Conservation (phyloP, 2,113 vertebrate genomes). For the Lucifuga dentata region DNA sequence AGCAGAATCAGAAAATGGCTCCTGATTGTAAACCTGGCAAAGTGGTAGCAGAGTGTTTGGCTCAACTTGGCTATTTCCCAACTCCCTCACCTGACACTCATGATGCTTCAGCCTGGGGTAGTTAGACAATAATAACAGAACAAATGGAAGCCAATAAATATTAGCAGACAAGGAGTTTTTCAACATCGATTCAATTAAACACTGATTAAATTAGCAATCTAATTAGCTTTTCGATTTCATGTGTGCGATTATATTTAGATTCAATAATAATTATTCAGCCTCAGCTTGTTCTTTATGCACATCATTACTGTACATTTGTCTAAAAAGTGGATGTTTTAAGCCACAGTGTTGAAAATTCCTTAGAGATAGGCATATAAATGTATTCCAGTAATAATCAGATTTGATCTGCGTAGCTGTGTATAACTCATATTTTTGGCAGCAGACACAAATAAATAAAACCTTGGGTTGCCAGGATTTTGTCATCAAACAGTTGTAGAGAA, state of each 20-base stretch:
- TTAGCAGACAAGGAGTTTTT: slow-evolving; percentile 56
- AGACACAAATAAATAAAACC: slow-evolving; percentile 58
- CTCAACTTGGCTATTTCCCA: slow-evolving; percentile 59
- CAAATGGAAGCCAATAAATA: slow-evolving; percentile 64
- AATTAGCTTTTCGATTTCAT: slow-evolving; percentile 24
- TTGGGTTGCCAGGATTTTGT: slow-evolving; percentile 50
- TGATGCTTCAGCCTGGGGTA: slow-evolving; percentile 68
- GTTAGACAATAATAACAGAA: slow-evolving; percentile 66
- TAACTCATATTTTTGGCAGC: slow-evolving; percentile 57
- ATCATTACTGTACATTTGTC: slow-evolving; percentile 48
- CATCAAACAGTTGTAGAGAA: slow-evolving; percentile 50
- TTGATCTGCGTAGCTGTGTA: slow-evolving; percentile 39
- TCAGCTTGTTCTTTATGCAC: slow-evolving; percentile 41
- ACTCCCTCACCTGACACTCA: slow-evolving; percentile 33
- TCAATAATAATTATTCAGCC: slow-evolving; percentile 37
- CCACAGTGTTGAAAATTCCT: no score
- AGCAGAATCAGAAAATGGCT: slow-evolving; percentile 68
- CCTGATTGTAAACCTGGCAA: slow-evolving; percentile 70
- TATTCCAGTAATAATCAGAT: slow-evolving; percentile 58
- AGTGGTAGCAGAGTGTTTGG: slow-evolving; percentile 64
- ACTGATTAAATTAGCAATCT: slow-evolving; percentile 18
- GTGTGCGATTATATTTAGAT: slow-evolving; percentile 6
- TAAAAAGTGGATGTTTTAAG: slow-evolving; percentile 56
- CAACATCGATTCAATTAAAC: no score
- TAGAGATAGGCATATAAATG: slow-evolving; percentile 58